Evolutionary conservation across 2,797 vertebrate genomes (phyloP).

Genomic region (Corythornis leucogaster): DNA sequence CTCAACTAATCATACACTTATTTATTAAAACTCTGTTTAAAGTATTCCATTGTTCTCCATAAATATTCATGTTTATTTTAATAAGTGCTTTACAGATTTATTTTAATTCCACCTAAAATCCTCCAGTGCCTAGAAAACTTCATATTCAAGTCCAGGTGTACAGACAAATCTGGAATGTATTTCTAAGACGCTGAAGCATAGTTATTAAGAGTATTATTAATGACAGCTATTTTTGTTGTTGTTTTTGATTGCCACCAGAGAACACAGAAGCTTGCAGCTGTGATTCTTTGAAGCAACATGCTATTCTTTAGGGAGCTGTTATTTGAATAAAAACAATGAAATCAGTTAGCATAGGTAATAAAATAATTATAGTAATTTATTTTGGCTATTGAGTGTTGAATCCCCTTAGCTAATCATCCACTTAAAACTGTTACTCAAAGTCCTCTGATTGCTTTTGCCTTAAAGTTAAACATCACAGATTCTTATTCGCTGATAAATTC

Average conservation of each 20-base stretch:
- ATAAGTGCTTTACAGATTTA: constrained; percentile 38
- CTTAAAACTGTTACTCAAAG: constrained; percentile 77
- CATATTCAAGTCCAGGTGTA: constrained; percentile 52
- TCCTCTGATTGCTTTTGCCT: constrained; percentile 70
- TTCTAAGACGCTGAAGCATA: constrained; percentile 25
- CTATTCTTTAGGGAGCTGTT: constrained; percentile 72
- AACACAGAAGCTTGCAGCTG: constrained; percentile 59
- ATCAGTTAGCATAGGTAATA: constrained; percentile 82
- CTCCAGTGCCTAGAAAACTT: constrained; percentile 17
- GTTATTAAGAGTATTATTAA: constrained; percentile 52
- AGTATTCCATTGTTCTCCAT: constrained; percentile 41
- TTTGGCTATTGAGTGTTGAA: constrained; percentile 78
- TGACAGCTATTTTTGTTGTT: constrained; percentile 72
- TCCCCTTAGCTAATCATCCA: constrained; percentile 79
- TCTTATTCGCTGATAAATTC: constrained; percentile 67
- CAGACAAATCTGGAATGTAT: constrained; percentile 15
- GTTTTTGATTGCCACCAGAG: constrained; percentile 70
- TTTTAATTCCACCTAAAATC: constrained; percentile 39
- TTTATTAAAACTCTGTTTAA: constrained; percentile 57
- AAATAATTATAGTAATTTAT: constrained; percentile 82
- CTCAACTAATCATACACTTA: not conserved
- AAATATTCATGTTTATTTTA: constrained; percentile 60
- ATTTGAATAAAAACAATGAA: constrained; percentile 80
- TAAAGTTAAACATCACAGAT: constrained; percentile 72
- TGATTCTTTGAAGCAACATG: constrained; percentile 69